A percentile compares a stretch with the other conserved stretches of the same genome.
Evolutionary conservation across 2,797 vertebrate genomes (phyloP).

Genomic region (Spatula clypeata): DNA sequence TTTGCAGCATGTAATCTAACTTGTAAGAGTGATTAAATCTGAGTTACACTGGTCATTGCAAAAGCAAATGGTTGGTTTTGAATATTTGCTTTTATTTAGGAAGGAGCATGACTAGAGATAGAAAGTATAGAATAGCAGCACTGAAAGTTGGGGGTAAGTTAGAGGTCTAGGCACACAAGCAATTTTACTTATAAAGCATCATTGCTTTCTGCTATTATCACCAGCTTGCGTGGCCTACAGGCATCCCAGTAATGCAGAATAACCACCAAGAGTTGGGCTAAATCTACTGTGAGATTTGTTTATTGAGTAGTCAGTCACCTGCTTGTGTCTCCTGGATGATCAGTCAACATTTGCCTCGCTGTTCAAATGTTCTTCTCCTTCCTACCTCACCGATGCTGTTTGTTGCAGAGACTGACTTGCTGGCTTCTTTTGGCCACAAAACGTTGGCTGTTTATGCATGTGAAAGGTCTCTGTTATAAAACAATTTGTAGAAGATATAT

Average conservation of each 20-base stretch:
- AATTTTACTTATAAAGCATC: neutral
- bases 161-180: neutral
- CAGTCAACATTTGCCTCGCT: neutral
- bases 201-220: neutral
- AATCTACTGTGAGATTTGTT: neutral
- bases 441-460: neutral
- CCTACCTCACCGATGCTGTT: neutral
- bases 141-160: neutral
- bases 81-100: neutral
- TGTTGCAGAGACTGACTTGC: neutral
- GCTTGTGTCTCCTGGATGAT: neutral
- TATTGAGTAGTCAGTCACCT: neutral
- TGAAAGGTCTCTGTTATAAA: neutral
- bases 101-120: neutral
- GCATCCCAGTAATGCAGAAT: neutral
- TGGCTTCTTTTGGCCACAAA: neutral
- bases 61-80: neutral
- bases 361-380: neutral
- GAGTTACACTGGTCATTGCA: neutral
- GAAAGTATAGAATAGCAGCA: neutral
- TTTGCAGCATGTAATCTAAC: neutral
- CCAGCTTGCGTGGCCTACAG: neutral
- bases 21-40: neutral
- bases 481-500: too few relatives aligned
- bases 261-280: neutral